phyloP scores from a whole-genome alignment of 2,888 invertebrate genomes.

The Limenitis camilla region DNA sequence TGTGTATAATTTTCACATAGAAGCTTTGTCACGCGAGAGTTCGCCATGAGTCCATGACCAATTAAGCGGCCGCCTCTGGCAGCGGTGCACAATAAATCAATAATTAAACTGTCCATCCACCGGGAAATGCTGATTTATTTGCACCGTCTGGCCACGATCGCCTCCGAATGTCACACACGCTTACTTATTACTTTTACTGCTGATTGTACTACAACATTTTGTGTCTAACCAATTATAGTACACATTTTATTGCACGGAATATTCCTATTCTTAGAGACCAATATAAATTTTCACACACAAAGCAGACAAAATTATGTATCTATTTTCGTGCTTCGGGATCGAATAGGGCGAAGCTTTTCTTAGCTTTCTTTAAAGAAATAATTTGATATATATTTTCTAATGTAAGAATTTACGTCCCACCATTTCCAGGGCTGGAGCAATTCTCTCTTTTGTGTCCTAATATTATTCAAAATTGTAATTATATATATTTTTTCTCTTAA shows the following conservation, averaged over 20 bases:
- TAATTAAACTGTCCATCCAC: slow-evolving; percentile 72
- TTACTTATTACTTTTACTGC: slow-evolving; percentile 37
- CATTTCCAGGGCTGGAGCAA: too few relatives aligned
- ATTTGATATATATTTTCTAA: too few relatives aligned
- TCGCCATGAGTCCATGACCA: slow-evolving; percentile 60
- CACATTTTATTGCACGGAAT: neutral
- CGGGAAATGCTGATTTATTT: slow-evolving; percentile 70
- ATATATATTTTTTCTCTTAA: too few relatives aligned
- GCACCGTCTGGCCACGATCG: slow-evolving; percentile 54
- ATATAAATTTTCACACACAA: neutral
- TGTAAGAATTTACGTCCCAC: too few relatives aligned
- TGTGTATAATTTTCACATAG: slow-evolving; percentile 57
- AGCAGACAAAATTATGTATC: neutral
- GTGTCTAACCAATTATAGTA: slow-evolving; percentile 18
- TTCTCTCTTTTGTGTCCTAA: too few relatives aligned
- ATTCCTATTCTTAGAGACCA: neutral
- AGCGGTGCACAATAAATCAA: slow-evolving; percentile 65
- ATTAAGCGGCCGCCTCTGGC: slow-evolving; percentile 60
- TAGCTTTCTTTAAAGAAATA: too few relatives aligned
- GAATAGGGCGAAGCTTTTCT: too few relatives aligned
- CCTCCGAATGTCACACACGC: slow-evolving; percentile 42
- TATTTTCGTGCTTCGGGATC: neutral
- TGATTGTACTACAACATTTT: slow-evolving; percentile 31
- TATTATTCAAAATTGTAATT: too few relatives aligned
- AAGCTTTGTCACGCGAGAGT: slow-evolving; percentile 63